These are phyloP conservation scores for Epirrhoe alternata DNA, from an alignment of 2,888 invertebrate genomes.

Conservation along the genomic window DNA sequence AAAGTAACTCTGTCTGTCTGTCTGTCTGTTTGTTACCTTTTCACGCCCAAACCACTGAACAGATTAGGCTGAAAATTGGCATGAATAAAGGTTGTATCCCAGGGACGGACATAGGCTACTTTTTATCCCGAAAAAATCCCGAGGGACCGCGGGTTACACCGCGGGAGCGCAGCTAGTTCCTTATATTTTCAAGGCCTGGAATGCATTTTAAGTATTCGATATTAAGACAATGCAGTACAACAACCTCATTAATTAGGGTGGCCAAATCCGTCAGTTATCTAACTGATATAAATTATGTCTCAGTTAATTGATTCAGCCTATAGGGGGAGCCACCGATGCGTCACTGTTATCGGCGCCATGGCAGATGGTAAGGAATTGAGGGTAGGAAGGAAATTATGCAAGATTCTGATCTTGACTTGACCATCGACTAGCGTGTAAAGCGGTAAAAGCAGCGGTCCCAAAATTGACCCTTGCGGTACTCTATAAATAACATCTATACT, in stretches of 20 bases:
- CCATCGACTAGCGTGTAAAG: conserved; percentile 11
- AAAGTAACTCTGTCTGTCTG: too few species aligned
- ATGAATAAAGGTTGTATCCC: too few species aligned
- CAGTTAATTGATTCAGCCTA: conserved; percentile 66
- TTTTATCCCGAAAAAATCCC: too few species aligned
- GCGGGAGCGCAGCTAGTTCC: too few species aligned
- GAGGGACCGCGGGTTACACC: too few species aligned
- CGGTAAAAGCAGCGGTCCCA: conserved; percentile 19
- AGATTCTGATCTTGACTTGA: conserved; percentile 33
- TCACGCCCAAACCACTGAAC: too few species aligned
- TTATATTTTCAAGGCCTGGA: too few species aligned
- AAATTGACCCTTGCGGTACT: conserved; percentile 27
- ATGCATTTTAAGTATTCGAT: too few species aligned
- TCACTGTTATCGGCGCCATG: conserved; percentile 51
- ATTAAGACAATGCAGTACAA: conserved; percentile 29
- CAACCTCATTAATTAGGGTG: conserved; percentile 37
- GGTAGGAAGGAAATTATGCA: conserved; percentile 30
- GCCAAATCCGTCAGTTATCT: conserved; percentile 54
- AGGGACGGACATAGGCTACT: too few species aligned
- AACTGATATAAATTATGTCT: conserved; percentile 66
- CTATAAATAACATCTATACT: conserved; percentile 1
- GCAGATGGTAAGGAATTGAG: conserved; percentile 39
- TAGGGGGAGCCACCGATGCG: conserved; percentile 57
- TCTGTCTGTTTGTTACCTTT: too few species aligned
- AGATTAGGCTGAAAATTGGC: too few species aligned